A percentile compares a stretch with the other conserved stretches of the same genome.
These are phyloP conservation scores for Hirtodrosophila confusa DNA, from an alignment of 2,888 invertebrate genomes.

Conservation along the genomic window DNA sequence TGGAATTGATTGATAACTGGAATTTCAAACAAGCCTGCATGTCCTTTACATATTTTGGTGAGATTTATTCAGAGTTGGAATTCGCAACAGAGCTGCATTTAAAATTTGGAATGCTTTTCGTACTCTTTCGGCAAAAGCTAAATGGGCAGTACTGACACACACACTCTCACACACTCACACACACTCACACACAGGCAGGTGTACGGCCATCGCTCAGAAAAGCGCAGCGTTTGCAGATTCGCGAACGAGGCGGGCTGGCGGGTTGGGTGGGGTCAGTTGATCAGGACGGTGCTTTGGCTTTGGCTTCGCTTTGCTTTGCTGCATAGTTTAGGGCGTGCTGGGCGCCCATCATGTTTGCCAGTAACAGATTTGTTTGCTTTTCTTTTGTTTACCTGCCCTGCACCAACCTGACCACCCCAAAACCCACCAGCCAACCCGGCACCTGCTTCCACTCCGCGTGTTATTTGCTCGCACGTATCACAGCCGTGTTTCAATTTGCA, in stretches of 20 bases:
- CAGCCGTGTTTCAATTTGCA: constrained; percentile 77
- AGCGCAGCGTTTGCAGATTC: constrained; percentile 45
- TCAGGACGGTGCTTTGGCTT: constrained; percentile 26
- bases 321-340: constrained; percentile 73
- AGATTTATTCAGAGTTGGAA: too few species aligned
- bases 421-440: too few species aligned
- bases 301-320: constrained; percentile 44
- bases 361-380: constrained; percentile 70
- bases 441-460: constrained; percentile 11
- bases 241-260: not conserved
- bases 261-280: constrained; percentile 36
- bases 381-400: constrained; percentile 56
- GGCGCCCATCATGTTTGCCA: constrained; percentile 62
- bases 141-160: not conserved
- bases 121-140: too few species aligned
- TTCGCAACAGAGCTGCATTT: too few species aligned
- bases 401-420: not conserved
- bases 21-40: too few species aligned
- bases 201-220: constrained; percentile 26
- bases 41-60: too few species aligned
- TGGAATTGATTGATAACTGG: too few species aligned
- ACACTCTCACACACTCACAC: not conserved
- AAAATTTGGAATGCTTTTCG: too few species aligned
- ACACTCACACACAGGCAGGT: not conserved
- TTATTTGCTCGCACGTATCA: constrained; percentile 70